Conservation (phyloP, 2,113 vertebrate genomes). For the Sinosuthora webbiana region DNA sequence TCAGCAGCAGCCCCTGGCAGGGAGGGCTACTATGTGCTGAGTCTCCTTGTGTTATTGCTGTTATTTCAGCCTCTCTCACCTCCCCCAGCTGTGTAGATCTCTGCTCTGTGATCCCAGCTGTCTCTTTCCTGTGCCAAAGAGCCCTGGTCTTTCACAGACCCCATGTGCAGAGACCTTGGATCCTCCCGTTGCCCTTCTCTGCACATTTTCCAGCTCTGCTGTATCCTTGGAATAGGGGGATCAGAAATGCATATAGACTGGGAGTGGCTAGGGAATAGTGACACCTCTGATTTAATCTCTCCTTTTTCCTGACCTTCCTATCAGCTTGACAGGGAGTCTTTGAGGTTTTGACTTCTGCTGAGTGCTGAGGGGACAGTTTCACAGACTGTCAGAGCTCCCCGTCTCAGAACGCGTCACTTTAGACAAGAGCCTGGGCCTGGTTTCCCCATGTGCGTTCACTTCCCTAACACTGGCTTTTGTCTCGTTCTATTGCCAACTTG, state of each 20-base stretch:
- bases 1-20: not conserved
- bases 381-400: not conserved
- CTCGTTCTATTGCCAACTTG: not conserved
- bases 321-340: not conserved
- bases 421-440: not conserved
- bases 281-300: not conserved
- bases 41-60: not conserved
- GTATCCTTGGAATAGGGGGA: not conserved
- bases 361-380: not conserved
- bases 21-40: not conserved
- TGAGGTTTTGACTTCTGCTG: not conserved
- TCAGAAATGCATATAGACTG: not conserved
- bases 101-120: not conserved
- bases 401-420: not conserved
- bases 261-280: not conserved
- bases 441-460: not conserved
- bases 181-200: not conserved
- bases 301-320: not conserved
- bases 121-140: not conserved
- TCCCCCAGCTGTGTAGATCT: not conserved
- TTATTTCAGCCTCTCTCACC: not conserved
- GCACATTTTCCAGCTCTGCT: not conserved
- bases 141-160: not conserved
- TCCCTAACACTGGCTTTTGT: not conserved
- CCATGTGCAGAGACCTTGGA: not conserved